Evolutionary conservation across 2,113 vertebrate species (phyloP), one percentile per base, ranked within the genome.

Genomic region (Hystrix cristata): DNA sequence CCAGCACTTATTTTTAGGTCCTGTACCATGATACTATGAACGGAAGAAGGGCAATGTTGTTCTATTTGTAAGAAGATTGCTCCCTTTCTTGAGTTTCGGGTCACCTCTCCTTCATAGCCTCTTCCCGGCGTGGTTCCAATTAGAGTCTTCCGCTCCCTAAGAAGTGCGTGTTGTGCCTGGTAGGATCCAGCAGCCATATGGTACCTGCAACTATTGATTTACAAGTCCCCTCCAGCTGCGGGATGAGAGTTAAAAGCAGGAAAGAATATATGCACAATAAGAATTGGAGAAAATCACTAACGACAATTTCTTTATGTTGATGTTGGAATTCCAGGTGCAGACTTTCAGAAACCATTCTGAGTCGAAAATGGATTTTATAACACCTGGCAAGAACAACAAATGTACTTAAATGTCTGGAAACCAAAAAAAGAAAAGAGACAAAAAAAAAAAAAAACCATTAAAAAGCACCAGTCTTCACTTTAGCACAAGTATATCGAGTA

Each of bases 281-380:
- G 80, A 57, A 59, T 12, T 48, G 34, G 19, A 12, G 14, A 19
- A 51, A 4, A 38, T 95, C 25, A 16, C 29, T 10, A 7, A 90
- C 72, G 57, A 27, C 0, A 7, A 21, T 14, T 34, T 65, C 19
- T 64, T 78, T 23, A 46, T 1, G 11, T 23, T 2, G 79, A 72
- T 4, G 51, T 29, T 15, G 31, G 38, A 51, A 90, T 80, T 38
- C 57, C 38, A 86, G 57, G 34, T 0, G 10, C 72, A n/a, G 11
- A 0, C 12, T 90, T 89, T 43, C 21, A 34, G 34, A 84, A 85
- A 31, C 0, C 21, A 46, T 71, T 16, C 38, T 25, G 2, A 48
- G 0, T 0, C 3, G n/a, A 62, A 57, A 55, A 23, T 14, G 7
- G 2, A 15, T 51, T 65, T 51, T 34, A 4, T 3, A 29, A 27